These are phyloP conservation scores for Micrastur ruficollis DNA, from an alignment of 2,797 vertebrate species.

Conservation along the genomic window DNA sequence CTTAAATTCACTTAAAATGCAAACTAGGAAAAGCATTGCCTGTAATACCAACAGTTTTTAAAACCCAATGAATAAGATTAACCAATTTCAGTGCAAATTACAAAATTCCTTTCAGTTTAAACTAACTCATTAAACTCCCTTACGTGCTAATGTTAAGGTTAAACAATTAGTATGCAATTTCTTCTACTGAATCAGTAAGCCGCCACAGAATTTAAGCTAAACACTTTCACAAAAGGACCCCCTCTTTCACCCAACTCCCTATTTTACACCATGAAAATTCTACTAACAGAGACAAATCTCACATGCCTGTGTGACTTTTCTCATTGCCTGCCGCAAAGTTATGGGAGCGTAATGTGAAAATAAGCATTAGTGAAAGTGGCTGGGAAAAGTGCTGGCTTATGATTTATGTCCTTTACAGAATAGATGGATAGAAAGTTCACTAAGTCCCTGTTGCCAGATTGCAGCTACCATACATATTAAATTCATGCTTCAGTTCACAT, in stretches of 20 bases:
- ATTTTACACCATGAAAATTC: not conserved
- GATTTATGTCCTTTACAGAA: not conserved
- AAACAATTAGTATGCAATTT: not conserved
- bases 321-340: not conserved
- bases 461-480: not conserved
- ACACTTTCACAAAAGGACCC: not conserved
- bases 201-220: not conserved
- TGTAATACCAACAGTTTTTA: not conserved
- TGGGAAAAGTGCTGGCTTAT: not conserved
- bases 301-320: not conserved
- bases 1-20: constrained; percentile 5
- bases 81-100: not conserved
- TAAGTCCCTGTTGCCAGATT: not conserved
- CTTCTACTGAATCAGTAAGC: not conserved
- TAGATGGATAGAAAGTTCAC: not conserved
- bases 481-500: not conserved
- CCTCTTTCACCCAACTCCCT: not conserved
- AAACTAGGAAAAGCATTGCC: not conserved
- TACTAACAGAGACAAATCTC: not conserved
- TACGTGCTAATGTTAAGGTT: not conserved
- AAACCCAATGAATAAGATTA: not conserved
- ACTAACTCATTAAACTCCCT: not conserved
- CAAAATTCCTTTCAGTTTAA: not conserved
- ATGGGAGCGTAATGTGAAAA: not conserved
- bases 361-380: not conserved